phyloP scores from a whole-genome alignment of 1,140 invertebrate species.

The Drosophila subpulchrella region DNA sequence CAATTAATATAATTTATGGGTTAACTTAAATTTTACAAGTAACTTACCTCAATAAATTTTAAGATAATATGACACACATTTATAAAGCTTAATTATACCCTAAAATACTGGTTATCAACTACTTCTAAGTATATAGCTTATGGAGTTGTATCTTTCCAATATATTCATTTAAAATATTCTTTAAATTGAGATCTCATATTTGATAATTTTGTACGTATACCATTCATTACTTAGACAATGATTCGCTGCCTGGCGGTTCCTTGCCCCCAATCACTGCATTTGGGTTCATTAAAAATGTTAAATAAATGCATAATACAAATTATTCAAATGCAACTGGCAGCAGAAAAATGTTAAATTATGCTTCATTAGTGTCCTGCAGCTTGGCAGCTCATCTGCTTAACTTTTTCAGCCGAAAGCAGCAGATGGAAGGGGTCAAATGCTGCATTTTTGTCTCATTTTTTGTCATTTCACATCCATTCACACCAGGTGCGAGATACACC shows the following conservation, averaged over 20 bases:
- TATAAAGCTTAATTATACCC: conserved; percentile 22
- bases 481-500: not conserved
- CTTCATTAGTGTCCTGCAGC: conserved; percentile 73
- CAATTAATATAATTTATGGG: not conserved
- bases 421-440: conserved; percentile 42
- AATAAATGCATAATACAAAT: conserved; percentile 66
- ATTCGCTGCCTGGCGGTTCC: conserved; percentile 5
- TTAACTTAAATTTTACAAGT: not conserved
- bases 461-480: conserved; percentile 66
- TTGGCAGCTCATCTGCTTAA: conserved; percentile 38
- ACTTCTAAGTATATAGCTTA: no score
- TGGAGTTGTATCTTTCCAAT: no score
- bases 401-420: conserved; percentile 7
- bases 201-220: not conserved
- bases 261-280: conserved; percentile 43
- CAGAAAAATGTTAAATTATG: conserved; percentile 75
- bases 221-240: not conserved
- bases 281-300: conserved; percentile 71
- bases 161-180: not conserved
- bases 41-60: conserved; percentile 15
- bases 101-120: not conserved
- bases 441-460: conserved; percentile 53
- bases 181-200: not conserved
- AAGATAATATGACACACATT: not conserved
- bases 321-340: conserved; percentile 63